Evolutionary conservation across 2,113 vertebrate species (phyloP).

Genomic region (Malaclemys terrapin): DNA sequence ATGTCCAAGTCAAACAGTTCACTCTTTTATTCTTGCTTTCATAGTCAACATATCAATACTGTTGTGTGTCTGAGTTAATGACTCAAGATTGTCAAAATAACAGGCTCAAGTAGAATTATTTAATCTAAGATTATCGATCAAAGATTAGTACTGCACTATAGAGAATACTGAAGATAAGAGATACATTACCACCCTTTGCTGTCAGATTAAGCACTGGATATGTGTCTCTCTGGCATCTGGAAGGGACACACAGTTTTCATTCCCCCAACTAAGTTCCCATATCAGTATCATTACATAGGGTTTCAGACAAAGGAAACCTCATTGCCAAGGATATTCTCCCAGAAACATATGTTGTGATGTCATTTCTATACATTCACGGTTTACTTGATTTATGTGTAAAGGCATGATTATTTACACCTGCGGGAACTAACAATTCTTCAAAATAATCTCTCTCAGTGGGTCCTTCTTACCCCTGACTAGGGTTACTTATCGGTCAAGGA

Average conservation of each 20-base stretch:
- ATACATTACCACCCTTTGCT: background rate
- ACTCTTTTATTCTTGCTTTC: too few relatives aligned
- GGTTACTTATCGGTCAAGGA: background rate
- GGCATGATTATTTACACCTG: too few relatives aligned
- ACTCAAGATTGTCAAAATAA: background rate
- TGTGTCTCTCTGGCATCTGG: background rate
- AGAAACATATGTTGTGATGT: too few relatives aligned
- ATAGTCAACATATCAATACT: too few relatives aligned
- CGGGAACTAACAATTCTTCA: too few relatives aligned
- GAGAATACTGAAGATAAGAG: background rate
- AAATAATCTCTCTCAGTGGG: too few relatives aligned
- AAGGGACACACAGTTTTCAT: background rate
- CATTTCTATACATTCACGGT: too few relatives aligned
- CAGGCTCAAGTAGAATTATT: background rate
- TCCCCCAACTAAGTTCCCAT: background rate
- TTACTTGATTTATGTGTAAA: too few relatives aligned
- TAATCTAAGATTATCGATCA: background rate
- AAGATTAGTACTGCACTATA: background rate
- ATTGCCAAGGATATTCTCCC: too few relatives aligned
- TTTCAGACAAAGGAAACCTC: background rate
- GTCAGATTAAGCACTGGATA: background rate
- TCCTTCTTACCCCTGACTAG: background rate
- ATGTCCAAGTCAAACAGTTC: background rate
- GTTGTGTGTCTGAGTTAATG: too few relatives aligned
- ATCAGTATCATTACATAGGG: background rate